These are phyloP conservation scores for Altica lythri DNA, from an alignment of 2,888 invertebrate genomes.

Conservation along the genomic window DNA sequence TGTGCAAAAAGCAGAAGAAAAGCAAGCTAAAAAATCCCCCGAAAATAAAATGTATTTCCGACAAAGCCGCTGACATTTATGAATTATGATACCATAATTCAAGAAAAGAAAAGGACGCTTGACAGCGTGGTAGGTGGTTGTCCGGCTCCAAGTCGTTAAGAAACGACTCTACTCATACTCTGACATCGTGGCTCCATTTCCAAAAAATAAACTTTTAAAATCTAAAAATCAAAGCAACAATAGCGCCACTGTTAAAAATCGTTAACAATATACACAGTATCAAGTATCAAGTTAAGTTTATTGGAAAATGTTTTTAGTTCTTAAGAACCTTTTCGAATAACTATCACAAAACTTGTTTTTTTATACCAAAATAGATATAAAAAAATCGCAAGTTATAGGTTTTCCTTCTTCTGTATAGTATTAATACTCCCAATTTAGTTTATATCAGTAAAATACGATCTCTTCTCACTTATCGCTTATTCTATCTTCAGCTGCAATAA, in stretches of 20 bases:
- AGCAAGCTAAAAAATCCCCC: slow-evolving; percentile 38
- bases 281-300: slow-evolving; percentile 44
- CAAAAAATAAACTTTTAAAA: slow-evolving; percentile 32
- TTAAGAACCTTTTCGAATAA: too few relatives aligned
- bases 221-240: slow-evolving; percentile 22
- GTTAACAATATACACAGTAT: too few relatives aligned
- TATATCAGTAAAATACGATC: too few relatives aligned
- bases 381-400: too few relatives aligned
- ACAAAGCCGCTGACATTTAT: slow-evolving; percentile 54
- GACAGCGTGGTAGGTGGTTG: slow-evolving; percentile 55
- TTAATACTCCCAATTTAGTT: too few relatives aligned
- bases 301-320: too few relatives aligned
- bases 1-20: slow-evolving; percentile 35
- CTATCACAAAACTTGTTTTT: too few relatives aligned
- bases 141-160: slow-evolving; percentile 45
- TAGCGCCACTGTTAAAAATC: too few relatives aligned
- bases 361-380: too few relatives aligned
- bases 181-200: slow-evolving; percentile 35
- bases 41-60: slow-evolving; percentile 46
- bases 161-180: slow-evolving; percentile 32
- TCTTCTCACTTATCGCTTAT: too few relatives aligned
- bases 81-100: slow-evolving; percentile 57
- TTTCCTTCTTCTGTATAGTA: too few relatives aligned
- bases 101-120: slow-evolving; percentile 54
- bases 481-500: too few relatives aligned